Base-by-base conservation (phyloP, 2,113 vertebrate species). In the Anoura caudifer region DNA sequence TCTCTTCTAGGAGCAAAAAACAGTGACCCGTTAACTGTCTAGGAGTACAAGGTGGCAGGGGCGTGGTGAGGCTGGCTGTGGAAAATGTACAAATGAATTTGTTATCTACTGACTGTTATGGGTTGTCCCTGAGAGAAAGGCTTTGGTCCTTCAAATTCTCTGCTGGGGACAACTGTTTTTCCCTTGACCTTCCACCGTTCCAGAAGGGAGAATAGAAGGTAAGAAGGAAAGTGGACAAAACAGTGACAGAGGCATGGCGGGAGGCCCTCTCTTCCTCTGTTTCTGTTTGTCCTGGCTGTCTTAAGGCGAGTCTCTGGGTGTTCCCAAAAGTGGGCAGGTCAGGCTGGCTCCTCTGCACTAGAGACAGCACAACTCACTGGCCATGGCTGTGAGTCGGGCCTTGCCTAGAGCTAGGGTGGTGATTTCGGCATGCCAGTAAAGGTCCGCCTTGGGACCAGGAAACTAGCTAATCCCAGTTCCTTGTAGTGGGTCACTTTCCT, bases 41-140 rank as follows among this genome's bases (percentile, higher is more conserved):
- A 45, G 36, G 76, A 19, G 15, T 59, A 20, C 47, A 52, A 47
- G 52, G 38, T 36, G 76, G 43, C 36, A 31, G 28, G 61, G 22
- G 8, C 10, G 70, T 15, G 59, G 36, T 67, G 38, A 65, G n/a
- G 67, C 79, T 65, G 89, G 38, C 31, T 5, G 0, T 43, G 59
- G 45, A 13, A 36, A 54, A 16, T 69, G 24, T 13, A 38, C 45
- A 63, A 5, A 33, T 65, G 36, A 56, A 50, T 43, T 16, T 77
- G 33, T 33, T 45, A 7, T 41, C 0, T 0, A n/a, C 19, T 83
- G 72, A n/a, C 14, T 31, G 31, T 36, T 1, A 3, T 47, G 38
- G n/a, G n/a, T 16, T 4, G 36, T 76, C 11, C 5, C 26, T 28
- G 67, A 72, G 70, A 82, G 45, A 67, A 79, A 65, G 89, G 2